phyloP scores from a whole-genome alignment of 2,797 vertebrate species.

The Artibeus jamaicensis region DNA sequence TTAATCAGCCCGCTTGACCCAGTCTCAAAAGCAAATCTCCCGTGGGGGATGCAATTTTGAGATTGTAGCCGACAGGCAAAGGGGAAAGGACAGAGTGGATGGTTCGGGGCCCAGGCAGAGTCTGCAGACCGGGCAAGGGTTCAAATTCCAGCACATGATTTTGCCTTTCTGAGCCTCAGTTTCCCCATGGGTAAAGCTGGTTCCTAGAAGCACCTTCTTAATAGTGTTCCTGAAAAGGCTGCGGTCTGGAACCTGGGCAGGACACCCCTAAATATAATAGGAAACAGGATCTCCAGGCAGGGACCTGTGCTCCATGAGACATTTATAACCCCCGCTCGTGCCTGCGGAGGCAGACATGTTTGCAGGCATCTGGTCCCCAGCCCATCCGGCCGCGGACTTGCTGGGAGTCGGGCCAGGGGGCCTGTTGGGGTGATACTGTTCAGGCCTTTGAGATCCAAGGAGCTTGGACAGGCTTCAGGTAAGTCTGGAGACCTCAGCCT shows the following conservation, averaged over 20 bases:
- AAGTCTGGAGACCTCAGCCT: neutral
- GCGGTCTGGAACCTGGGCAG: neutral
- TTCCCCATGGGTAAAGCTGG: neutral
- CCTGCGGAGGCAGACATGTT: neutral
- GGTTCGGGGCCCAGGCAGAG: neutral
- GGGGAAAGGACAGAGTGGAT: fast-evolving
- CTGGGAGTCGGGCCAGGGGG: neutral
- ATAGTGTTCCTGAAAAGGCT: neutral
- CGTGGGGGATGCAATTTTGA: neutral
- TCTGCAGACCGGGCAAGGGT: neutral
- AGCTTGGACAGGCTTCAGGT: neutral
- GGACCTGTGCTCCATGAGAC: neutral
- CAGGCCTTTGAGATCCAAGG: conserved; percentile 1
- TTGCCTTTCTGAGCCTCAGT: neutral
- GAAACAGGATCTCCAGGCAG: neutral
- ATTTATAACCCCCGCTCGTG: neutral
- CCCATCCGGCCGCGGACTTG: neutral
- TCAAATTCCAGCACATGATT: neutral
- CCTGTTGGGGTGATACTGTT: neutral
- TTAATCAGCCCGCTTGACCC: neutral
- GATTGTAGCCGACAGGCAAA: neutral
- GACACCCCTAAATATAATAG: neutral
- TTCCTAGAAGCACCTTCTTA: neutral
- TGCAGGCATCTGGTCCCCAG: conserved; percentile 58
- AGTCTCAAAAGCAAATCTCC: neutral